Conservation (phyloP, 1,140 invertebrate genomes). For the Nasonia giraulti region DNA sequence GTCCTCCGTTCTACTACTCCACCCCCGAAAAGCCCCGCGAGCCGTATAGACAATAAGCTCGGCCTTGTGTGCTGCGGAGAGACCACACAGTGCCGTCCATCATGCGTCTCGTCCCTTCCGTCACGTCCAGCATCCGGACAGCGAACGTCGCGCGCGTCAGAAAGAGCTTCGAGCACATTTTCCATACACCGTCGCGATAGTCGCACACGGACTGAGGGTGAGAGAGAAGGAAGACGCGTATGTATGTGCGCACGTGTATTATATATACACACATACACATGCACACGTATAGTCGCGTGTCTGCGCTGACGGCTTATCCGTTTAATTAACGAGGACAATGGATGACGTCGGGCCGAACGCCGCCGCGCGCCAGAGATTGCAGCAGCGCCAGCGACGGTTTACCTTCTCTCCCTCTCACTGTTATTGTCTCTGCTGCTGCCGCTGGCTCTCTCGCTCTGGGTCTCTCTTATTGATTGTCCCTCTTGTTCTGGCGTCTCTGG, state of each 20-base stretch:
- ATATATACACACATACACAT: slow-evolving; percentile 37
- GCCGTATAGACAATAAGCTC: not conserved
- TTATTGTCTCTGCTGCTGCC: slow-evolving; percentile 13
- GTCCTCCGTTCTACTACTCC: not conserved
- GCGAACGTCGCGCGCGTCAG: not conserved
- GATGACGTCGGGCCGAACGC: slow-evolving; percentile 48
- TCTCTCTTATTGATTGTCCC: slow-evolving; percentile 23
- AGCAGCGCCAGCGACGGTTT: slow-evolving; percentile 54
- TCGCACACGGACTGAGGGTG: too few relatives aligned
- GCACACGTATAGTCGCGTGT: slow-evolving; percentile 34
- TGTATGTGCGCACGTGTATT: slow-evolving; percentile 23
- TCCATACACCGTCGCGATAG: not conserved
- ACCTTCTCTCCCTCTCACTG: slow-evolving; percentile 16
- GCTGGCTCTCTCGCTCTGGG: not conserved
- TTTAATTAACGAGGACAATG: slow-evolving; percentile 73
- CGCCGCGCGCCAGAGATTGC: slow-evolving; percentile 56
- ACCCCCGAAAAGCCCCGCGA: not conserved
- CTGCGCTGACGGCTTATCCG: slow-evolving; percentile 66
- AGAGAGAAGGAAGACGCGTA: too few relatives aligned
- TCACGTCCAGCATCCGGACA: not conserved
- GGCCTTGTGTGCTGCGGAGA: not conserved
- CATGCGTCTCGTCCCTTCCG: not conserved
- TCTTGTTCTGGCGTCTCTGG: slow-evolving; percentile 3
- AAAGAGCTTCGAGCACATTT: slow-evolving; percentile 11
- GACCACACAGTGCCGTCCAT: too few relatives aligned